Evolutionary conservation across 2,113 vertebrate genomes (phyloP).

Genomic region (Rhipidura dahli): DNA sequence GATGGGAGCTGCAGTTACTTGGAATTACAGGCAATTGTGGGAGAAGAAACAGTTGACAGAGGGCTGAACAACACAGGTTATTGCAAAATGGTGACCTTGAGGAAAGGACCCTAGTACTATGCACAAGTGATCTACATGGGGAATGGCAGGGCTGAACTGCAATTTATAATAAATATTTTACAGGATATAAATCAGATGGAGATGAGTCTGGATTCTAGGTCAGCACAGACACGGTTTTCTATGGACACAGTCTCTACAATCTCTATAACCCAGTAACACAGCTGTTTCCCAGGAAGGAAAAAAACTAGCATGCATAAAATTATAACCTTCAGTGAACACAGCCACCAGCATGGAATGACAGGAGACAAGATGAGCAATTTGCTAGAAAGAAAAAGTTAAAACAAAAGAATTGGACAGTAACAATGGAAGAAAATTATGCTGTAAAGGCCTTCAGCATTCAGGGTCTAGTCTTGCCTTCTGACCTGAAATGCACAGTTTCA

Average conservation of each 20-base stretch:
- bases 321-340: background rate
- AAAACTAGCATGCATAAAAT: background rate
- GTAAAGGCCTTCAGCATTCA: background rate
- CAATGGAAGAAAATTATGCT: background rate
- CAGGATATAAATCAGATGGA: background rate
- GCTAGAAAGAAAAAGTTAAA: background rate
- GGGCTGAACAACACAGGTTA: background rate
- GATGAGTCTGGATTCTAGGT: background rate
- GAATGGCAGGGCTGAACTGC: background rate
- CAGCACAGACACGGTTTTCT: background rate
- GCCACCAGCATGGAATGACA: background rate
- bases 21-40: background rate
- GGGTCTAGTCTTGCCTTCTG: background rate
- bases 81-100: background rate
- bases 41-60: background rate
- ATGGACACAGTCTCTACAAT: background rate
- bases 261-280: background rate
- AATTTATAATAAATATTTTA: background rate
- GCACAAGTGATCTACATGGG: background rate
- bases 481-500: background rate
- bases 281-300: background rate
- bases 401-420: background rate
- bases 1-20: background rate
- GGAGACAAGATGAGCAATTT: background rate
- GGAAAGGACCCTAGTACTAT: background rate